phyloP scores from a whole-genome alignment of 2,888 invertebrate genomes.

The Metallyticus violacea region DNA sequence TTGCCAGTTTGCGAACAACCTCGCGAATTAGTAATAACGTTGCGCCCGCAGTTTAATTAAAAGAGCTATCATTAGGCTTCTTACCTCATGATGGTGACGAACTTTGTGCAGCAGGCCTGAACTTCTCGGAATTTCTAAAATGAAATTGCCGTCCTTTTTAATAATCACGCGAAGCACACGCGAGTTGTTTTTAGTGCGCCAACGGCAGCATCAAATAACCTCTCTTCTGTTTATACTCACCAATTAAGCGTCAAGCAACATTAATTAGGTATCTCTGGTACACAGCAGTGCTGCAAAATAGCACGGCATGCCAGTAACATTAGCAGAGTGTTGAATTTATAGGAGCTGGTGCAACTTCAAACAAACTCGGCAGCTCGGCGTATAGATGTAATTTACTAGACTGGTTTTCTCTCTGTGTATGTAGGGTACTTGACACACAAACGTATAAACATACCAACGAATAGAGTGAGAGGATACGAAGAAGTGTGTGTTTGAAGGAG shows the following conservation, averaged over 20 bases:
- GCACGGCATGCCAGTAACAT: neutral
- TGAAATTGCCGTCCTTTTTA: neutral
- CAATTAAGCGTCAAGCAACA: conserved; percentile 4
- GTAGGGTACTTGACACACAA: neutral
- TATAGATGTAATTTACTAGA: neutral
- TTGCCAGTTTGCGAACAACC: too few species aligned
- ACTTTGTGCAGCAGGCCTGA: too few species aligned
- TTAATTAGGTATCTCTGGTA: neutral
- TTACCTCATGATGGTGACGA: too few species aligned
- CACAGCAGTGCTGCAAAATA: neutral
- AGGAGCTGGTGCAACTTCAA: conserved; percentile 4
- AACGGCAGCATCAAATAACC: neutral
- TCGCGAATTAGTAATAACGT: too few species aligned
- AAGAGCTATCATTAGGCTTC: too few species aligned
- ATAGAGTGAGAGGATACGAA: neutral
- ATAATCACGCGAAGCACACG: neutral
- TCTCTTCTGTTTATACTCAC: neutral
- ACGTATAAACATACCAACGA: neutral
- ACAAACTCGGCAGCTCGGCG: neutral
- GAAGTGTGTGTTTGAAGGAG: neutral
- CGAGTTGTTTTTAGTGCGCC: neutral
- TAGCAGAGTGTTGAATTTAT: conserved; percentile 1
- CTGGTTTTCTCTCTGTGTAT: neutral
- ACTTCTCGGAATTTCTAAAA: neutral
- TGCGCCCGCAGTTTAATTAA: too few species aligned